These are phyloP conservation scores for Drosophila rufa DNA, from an alignment of 1,140 invertebrate genomes.

Conservation along the genomic window DNA sequence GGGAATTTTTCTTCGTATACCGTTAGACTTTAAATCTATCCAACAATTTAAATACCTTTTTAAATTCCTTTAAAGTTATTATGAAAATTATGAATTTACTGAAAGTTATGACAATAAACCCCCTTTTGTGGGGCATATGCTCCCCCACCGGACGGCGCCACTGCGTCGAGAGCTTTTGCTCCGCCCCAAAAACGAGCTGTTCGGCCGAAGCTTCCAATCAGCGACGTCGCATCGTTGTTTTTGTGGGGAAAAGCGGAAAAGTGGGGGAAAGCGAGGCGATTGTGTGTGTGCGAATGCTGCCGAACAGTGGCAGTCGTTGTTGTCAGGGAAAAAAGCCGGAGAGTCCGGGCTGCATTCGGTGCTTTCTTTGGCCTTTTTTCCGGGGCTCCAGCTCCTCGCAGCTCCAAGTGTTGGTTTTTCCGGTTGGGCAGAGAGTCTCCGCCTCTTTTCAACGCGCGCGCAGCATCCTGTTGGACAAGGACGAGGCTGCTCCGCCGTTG, in stretches of 20 bases:
- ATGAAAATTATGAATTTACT: constrained; percentile 4
- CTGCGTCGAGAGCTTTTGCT: constrained; percentile 69
- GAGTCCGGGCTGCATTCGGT: constrained; percentile 38
- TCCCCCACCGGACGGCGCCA: constrained; percentile 53
- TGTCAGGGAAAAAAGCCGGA: constrained; percentile 8
- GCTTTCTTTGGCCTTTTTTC: constrained; percentile 43
- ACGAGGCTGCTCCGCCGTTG: constrained; percentile 45
- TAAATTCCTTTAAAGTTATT: not conserved
- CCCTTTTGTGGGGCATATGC: constrained; percentile 3
- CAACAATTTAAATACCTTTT: not conserved
- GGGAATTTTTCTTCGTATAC: not conserved
- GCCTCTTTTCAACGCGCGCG: constrained; percentile 85
- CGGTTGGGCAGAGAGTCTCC: constrained; percentile 67
- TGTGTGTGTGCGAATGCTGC: constrained; percentile 19
- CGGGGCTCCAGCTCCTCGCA: constrained; percentile 32
- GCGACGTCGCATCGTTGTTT: constrained; percentile 50
- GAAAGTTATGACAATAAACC: not conserved
- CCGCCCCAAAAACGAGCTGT: constrained; percentile 72
- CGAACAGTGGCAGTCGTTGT: constrained; percentile 16
- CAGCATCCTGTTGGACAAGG: constrained; percentile 67
- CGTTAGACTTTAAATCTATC: not conserved
- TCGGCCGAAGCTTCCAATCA: constrained; percentile 77
- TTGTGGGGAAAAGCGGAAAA: constrained; percentile 41
- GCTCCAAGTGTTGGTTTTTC: constrained; percentile 52
- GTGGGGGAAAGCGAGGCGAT: constrained; percentile 28